Percentiles rank a stretch among this genome's conserved stretches.
Conservation (phyloP, 2,888 invertebrate genomes). For the Eristalis tenax region DNA sequence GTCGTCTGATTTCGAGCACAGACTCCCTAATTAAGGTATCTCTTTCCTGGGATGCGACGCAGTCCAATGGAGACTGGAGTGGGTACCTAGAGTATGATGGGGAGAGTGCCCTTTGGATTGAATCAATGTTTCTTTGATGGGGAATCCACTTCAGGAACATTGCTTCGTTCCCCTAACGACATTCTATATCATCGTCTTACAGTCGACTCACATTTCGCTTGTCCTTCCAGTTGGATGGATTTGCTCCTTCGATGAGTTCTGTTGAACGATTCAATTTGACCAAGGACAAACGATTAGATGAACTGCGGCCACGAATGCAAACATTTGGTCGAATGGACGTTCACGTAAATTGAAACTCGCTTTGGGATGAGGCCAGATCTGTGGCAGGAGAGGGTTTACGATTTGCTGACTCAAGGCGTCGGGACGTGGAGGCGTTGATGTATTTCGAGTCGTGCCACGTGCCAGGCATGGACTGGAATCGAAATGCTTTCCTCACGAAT, state of each 20-base stretch:
- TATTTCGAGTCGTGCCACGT: neutral
- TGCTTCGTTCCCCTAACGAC: slow-evolving; percentile 44
- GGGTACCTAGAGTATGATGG: neutral
- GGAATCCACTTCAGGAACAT: slow-evolving; percentile 14
- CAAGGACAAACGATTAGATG: slow-evolving; percentile 27
- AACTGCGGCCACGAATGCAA: slow-evolving; percentile 19
- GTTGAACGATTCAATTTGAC: slow-evolving; percentile 47
- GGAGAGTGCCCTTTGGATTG: neutral
- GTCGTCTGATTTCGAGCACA: neutral
- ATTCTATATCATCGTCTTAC: slow-evolving; percentile 35
- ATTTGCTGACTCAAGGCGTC: too few relatives aligned
- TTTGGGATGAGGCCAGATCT: neutral
- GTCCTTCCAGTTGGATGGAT: slow-evolving; percentile 6
- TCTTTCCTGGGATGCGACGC: neutral
- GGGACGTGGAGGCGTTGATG: too few relatives aligned
- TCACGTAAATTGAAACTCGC: slow-evolving; percentile 53
- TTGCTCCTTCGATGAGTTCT: neutral
- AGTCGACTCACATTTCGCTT: neutral
- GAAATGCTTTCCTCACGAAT: neutral
- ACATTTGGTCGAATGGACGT: slow-evolving; percentile 34
- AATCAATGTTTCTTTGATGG: neutral
- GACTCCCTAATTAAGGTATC: neutral
- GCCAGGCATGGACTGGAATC: neutral
- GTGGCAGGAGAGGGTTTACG: too few relatives aligned
- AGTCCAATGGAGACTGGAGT: neutral